Evolutionary conservation across 2,888 invertebrate genomes (phyloP).

Genomic region (Diogma glabrata): DNA sequence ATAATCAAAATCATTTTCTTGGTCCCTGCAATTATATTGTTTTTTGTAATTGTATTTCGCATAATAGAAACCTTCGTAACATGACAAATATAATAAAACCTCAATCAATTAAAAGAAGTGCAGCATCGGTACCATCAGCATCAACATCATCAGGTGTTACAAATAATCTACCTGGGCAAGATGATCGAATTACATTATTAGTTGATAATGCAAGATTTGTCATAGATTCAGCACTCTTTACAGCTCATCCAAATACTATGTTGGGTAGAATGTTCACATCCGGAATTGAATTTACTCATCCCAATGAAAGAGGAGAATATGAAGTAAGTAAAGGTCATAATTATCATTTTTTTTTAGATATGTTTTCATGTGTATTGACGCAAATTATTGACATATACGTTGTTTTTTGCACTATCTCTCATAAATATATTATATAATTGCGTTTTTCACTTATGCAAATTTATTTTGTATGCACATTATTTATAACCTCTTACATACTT

Average conservation of each 20-base stretch:
- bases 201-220: constrained; percentile 94
- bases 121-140: background rate
- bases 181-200: constrained; percentile 81
- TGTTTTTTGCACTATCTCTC: too few relatives aligned
- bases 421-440: too few relatives aligned
- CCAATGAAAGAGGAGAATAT: constrained; percentile 94
- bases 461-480: too few relatives aligned
- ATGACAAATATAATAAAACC: constrained; percentile 2
- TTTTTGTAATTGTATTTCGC: background rate
- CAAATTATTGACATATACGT: too few relatives aligned
- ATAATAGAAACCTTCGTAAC: constrained; percentile 1
- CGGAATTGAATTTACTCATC: constrained; percentile 79
- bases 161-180: constrained; percentile 25
- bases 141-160: constrained; percentile 1
- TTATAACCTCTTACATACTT: too few relatives aligned
- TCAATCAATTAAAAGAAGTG: constrained; percentile 4
- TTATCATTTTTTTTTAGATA: too few relatives aligned
- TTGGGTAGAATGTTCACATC: constrained; percentile 97
- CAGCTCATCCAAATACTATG: constrained; percentile 96
- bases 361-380: too few relatives aligned
- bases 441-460: too few relatives aligned
- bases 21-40: background rate
- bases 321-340: constrained; percentile 52
- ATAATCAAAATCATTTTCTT: background rate
- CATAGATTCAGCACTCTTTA: constrained; percentile 84